Evolutionary conservation across 2,113 vertebrate genomes (phyloP).

Genomic region (Grallaria varia): DNA sequence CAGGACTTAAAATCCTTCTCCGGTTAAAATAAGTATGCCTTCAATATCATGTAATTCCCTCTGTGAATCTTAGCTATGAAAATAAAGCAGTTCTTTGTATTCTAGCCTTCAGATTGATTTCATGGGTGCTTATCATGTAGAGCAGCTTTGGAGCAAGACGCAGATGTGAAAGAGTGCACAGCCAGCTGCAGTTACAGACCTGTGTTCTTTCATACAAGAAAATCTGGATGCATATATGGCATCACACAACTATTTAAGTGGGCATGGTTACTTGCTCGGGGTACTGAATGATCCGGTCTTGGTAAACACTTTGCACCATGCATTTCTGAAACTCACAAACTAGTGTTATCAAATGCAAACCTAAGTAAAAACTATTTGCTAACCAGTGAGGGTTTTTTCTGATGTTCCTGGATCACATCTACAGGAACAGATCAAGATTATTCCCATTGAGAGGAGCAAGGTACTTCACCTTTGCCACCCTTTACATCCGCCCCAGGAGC

Average conservation of each 20-base stretch:
- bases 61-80: conserved; percentile 28
- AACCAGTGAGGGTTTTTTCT: not conserved
- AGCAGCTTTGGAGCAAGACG: conserved; percentile 12
- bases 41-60: conserved; percentile 10
- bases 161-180: conserved; percentile 28
- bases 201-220: conserved; percentile 65
- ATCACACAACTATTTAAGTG: conserved; percentile 43
- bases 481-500: not conserved
- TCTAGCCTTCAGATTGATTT: conserved; percentile 54
- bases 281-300: conserved; percentile 37
- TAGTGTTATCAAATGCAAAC: conserved; percentile 25
- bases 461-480: not conserved
- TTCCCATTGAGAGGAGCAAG: not conserved
- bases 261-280: conserved; percentile 7
- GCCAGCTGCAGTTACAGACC: conserved; percentile 64
- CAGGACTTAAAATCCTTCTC: conserved; percentile 1
- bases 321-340: conserved; percentile 35
- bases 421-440: not conserved
- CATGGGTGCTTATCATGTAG: conserved; percentile 39
- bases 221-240: conserved; percentile 36
- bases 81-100: conserved; percentile 48
- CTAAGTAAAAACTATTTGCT: conserved; percentile 31
- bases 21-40: conserved; percentile 26
- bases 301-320: conserved; percentile 25
- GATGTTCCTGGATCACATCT: conserved; percentile 22